phyloP scores from a whole-genome alignment of 1,140 invertebrate species.

The Heterodera carotae region DNA sequence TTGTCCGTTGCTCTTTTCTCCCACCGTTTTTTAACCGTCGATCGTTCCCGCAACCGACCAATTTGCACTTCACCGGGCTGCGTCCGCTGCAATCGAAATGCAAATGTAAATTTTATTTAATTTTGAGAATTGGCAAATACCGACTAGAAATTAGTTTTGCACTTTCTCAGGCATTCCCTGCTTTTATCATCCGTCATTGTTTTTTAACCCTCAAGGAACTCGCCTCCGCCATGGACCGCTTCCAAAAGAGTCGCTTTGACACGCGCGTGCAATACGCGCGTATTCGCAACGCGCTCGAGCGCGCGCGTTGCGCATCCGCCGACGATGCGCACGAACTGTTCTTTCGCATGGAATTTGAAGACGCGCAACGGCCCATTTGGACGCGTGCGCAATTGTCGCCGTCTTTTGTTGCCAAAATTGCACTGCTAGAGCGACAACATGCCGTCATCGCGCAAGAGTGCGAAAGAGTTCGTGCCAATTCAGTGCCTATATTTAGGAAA shows the following conservation, averaged over 20 bases:
- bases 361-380: constrained; percentile 29
- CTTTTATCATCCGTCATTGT: background rate
- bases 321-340: constrained; percentile 24
- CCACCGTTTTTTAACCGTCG: background rate
- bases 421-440: constrained; percentile 14
- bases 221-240: constrained; percentile 10
- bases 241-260: constrained; percentile 17
- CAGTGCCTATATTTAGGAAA: no score
- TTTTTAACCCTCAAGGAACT: constrained; percentile 34
- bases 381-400: constrained; percentile 15
- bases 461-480: constrained; percentile 19
- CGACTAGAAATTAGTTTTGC: background rate
- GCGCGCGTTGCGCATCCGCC: background rate
- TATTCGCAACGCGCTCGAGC: background rate
- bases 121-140: no score
- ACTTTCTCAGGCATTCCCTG: background rate
- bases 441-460: constrained; percentile 27
- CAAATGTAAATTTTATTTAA: constrained; percentile 29
- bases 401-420: constrained; percentile 18
- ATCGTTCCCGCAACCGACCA: background rate
- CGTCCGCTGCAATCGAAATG: constrained; percentile 27
- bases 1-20: constrained; percentile 16
- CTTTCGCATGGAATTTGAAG: constrained; percentile 23
- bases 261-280: background rate
- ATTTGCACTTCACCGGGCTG: constrained; percentile 35